A percentile compares a stretch with the other conserved stretches of the same genome.
These are phyloP conservation scores for Craniophora ligustri DNA, from an alignment of 2,888 invertebrate species.

Conservation along the genomic window DNA sequence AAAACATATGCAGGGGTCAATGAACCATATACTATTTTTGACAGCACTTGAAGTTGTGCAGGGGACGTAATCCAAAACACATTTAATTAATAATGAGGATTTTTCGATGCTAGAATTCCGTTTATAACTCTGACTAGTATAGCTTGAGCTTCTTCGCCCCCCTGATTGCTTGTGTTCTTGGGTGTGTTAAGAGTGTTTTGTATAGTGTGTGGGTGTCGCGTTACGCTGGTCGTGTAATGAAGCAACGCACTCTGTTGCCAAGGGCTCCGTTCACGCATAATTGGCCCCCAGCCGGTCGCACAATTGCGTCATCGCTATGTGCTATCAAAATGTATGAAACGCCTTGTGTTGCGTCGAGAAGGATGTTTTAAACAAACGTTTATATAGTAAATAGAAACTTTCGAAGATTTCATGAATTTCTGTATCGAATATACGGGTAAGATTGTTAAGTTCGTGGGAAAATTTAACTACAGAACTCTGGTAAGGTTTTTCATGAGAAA, in stretches of 20 bases:
- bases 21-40: constrained; percentile 48
- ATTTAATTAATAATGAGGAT: constrained; percentile 56
- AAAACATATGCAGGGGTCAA: constrained; percentile 50
- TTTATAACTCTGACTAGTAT: constrained; percentile 24
- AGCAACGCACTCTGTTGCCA: constrained; percentile 80
- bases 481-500: background rate
- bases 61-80: constrained; percentile 45
- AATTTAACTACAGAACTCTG: no score
- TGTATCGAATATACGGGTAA: background rate
- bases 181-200: constrained; percentile 2
- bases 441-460: background rate
- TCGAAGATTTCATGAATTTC: background rate
- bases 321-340: constrained; percentile 71
- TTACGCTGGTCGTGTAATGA: constrained; percentile 43
- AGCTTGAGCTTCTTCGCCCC: constrained; percentile 27
- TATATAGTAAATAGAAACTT: constrained; percentile 10
- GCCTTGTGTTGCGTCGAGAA: constrained; percentile 39
- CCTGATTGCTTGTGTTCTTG: constrained; percentile 12
- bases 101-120: constrained; percentile 48
- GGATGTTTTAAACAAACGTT: constrained; percentile 41
- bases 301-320: constrained; percentile 75
- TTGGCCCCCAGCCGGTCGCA: constrained; percentile 70
- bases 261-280: constrained; percentile 73
- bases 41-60: constrained; percentile 47
- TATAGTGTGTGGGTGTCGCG: constrained; percentile 30